Base-by-base conservation (phyloP, 2,113 vertebrate species). In the Ranitomeya variabilis region DNA sequence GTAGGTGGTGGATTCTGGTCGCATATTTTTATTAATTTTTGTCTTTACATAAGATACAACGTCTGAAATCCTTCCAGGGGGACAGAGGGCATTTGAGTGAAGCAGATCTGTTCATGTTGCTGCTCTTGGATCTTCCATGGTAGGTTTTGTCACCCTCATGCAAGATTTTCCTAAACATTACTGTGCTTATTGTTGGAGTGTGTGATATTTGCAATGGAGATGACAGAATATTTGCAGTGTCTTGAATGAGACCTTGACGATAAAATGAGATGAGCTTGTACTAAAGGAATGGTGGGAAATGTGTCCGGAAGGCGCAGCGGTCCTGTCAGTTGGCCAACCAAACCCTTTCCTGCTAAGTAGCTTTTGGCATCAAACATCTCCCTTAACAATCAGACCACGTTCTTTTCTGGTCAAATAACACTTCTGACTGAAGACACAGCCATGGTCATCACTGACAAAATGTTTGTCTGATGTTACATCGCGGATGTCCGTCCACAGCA, bases 31-130 rank as follows among this genome's bases (percentile, higher is more conserved):
- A 52, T 51, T 51, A 11, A 52, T 6, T 52, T 6, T 76, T 37
- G 3, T 52, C 76, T 52, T 1, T 1, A 0, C 23, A 85, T 0
- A 91, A 97, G 96, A 89, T 94, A 62, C 93, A 92, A 85, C 89
- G 93, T 87, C 92, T 97, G 80, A 59, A 87, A 2, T 86, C 73
- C 5, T 96, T 96, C 90, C 91, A 92, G 57, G 95, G 94, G 2
- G 55, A 73, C 82, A 80, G 57, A 23, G 92, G 94, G 67, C 83
- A 90, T 69, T 93, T 97, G 1, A 91, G 94, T 1, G 96, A 96
- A 23, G 94, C 95, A 0, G 96, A 97, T 91, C 91, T 92, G 54
- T 96, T 97, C 62, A 95, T 96, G 92, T 86, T 95, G 18, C 91
- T 93, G 90, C 92, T 97, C 37, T 90, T 95, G 6, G 93, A 92